These are phyloP conservation scores for Dysmachus trigonus DNA, from an alignment of 2,888 invertebrate species.

Conservation along the genomic window DNA sequence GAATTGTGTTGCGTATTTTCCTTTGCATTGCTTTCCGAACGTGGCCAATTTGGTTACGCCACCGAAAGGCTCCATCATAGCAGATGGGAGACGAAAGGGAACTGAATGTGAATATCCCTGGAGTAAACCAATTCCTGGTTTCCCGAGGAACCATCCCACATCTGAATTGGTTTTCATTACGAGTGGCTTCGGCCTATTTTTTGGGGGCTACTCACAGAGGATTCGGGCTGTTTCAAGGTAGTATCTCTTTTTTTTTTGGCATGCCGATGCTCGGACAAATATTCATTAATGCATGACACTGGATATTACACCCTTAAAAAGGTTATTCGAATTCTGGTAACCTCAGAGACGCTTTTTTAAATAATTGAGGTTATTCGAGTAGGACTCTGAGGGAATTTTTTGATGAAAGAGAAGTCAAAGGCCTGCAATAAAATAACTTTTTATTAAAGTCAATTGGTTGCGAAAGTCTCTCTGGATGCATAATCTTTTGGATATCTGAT, in stretches of 20 bases:
- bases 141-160: neutral
- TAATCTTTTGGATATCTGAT: neutral
- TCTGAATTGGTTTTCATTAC: neutral
- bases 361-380: too few species aligned
- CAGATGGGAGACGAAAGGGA: neutral
- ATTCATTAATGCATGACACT: neutral
- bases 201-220: neutral
- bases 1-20: neutral
- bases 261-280: neutral
- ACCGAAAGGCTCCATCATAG: neutral
- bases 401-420: neutral
- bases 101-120: neutral
- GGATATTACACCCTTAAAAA: neutral
- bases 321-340: neutral
- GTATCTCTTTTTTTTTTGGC: neutral
- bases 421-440: neutral
- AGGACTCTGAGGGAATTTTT: too few species aligned
- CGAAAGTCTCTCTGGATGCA: neutral
- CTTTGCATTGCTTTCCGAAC: neutral
- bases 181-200: neutral
- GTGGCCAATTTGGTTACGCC: neutral
- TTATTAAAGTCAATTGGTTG: neutral
- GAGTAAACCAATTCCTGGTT: neutral
- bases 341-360: neutral
- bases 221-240: neutral